Conservation (phyloP, 2,113 vertebrate genomes). For the Hippocampus abdominalis region DNA sequence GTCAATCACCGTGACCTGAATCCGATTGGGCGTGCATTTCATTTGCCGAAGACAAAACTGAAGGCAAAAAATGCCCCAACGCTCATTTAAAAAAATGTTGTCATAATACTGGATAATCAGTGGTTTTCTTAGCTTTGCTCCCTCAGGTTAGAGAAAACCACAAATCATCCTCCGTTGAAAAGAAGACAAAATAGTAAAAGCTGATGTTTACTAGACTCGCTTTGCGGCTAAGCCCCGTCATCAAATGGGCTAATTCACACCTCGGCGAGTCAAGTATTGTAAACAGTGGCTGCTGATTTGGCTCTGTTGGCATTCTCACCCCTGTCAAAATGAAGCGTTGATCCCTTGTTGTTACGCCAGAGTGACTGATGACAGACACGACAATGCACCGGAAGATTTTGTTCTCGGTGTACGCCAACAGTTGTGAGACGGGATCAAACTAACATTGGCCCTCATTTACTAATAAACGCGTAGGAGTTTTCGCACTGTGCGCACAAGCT, state of each 20-base stretch:
- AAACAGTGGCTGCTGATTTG: constrained; percentile 48
- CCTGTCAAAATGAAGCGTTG: constrained; percentile 60
- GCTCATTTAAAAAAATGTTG: background rate
- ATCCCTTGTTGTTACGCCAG: constrained; percentile 60
- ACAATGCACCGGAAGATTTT: background rate
- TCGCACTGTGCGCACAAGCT: too few relatives aligned
- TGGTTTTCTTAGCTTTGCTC: background rate
- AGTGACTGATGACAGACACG: constrained; percentile 67
- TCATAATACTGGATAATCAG: background rate
- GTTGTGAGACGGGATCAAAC: background rate
- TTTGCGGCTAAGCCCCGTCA: constrained; percentile 39
- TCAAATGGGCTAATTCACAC: constrained; percentile 34
- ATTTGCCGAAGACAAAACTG: too few relatives aligned
- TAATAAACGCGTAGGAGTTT: too few relatives aligned
- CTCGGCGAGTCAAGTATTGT: constrained; percentile 31
- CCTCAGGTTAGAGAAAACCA: background rate
- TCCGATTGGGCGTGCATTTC: too few relatives aligned
- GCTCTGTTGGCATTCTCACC: constrained; percentile 51
- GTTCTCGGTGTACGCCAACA: background rate
- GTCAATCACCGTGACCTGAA: too few relatives aligned
- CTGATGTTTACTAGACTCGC: constrained; percentile 28
- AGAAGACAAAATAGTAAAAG: constrained; percentile 4
- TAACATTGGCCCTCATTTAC: background rate
- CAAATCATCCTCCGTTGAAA: background rate
- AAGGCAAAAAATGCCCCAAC: too few relatives aligned